Evolutionary conservation across 2,113 vertebrate species (phyloP), one percentile per base, ranked within the genome.

Genomic region (Stegastes partitus): DNA sequence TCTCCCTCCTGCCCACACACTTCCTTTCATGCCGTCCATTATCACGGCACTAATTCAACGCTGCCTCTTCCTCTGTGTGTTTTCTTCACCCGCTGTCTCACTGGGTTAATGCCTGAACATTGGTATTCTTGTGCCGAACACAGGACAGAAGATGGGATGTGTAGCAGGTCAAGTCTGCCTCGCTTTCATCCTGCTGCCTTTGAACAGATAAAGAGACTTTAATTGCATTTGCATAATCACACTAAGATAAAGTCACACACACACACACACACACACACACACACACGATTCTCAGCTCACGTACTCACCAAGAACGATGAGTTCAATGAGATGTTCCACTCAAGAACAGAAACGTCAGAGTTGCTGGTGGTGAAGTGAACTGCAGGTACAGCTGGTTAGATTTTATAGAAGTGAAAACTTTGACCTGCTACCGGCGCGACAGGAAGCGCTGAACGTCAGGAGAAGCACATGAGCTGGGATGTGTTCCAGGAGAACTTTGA

Each of bases 161-260:
- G 80, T 56, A 83, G 72, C 82, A 77, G 92, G 91, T 94, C 93
- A 92, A 83, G 88, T 85, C 86, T 79, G 82, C 75, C 77, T 85
- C 65, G 22, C 88, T 89, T 88, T 93, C 85, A 90, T 92, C 86
- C 77, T 10, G 51, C 23, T 78, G 82, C 86, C 83, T 93, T 92
- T 92, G 89, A 90, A 90, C 83, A 90, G 89, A 93, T 92, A 92
- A 93, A 90, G 88, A 90, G 79, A 82, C 77, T 78, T 69, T 92
- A 93, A 93, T 91, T 92, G 78, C 91, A 94, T 94, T 94, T 92
- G 87, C 90, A 92, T 91, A 89, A 89, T 83, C 77, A 71, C 65
- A 71, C 55, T 57, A 83, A 83, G 79, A 80, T 74, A 80, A 66
- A 80, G 57, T 76, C 68, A 25, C 71, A 68, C 68, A 26, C 25